These are phyloP conservation scores for Choreutis nemorana DNA, from an alignment of 2,888 invertebrate genomes.

Conservation along the genomic window DNA sequence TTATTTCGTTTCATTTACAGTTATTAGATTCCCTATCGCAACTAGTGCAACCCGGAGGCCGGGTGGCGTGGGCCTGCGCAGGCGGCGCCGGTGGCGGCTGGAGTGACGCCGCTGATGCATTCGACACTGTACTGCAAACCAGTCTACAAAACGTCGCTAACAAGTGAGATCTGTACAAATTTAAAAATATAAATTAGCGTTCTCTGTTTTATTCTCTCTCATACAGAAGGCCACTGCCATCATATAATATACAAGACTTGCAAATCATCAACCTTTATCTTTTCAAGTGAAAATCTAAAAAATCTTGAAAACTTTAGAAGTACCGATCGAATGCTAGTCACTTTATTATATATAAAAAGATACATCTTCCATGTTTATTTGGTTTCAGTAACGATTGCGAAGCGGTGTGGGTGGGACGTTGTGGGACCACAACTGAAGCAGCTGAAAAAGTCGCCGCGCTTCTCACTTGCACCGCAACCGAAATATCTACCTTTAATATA, in stretches of 20 bases:
- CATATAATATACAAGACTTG: no score
- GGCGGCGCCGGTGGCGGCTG: constrained; percentile 16
- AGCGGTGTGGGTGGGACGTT: constrained; percentile 42
- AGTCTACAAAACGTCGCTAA: constrained; percentile 35
- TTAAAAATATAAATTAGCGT: no score
- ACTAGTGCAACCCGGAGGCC: constrained; percentile 29
- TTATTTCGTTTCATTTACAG: constrained; percentile 18
- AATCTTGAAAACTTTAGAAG: no score
- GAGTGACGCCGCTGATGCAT: constrained; percentile 28
- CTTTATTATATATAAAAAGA: no score
- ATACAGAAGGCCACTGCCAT: no score
- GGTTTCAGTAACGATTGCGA: constrained; percentile 31
- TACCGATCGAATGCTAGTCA: no score
- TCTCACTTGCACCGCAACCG: constrained; percentile 14
- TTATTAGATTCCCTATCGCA: constrained; percentile 31
- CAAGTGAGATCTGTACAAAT: constrained; percentile 18
- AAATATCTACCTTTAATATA: constrained; percentile 20
- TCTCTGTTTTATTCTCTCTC: no score
- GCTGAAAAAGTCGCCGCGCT: constrained; percentile 31
- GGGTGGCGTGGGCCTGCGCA: constrained; percentile 42
- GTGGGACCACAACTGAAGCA: constrained; percentile 20
- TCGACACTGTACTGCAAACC: constrained; percentile 34
- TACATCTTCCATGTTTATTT: not conserved
- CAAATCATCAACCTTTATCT: no score
- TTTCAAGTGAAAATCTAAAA: no score